Conservation (phyloP, 2,888 invertebrate species). For the Halictus quadricinctus region DNA sequence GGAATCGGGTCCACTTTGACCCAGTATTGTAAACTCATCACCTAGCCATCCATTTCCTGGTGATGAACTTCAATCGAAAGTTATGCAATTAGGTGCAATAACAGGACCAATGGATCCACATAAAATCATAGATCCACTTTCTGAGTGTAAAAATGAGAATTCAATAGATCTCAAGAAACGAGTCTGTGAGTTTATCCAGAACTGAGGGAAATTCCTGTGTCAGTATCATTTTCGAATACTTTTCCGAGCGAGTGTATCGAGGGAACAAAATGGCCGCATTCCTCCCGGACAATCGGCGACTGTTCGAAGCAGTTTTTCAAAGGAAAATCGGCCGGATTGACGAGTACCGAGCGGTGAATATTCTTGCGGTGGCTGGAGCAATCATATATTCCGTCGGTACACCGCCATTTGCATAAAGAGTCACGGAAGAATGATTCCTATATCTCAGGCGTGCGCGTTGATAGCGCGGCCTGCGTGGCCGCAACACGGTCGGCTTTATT, state of each 20-base stretch:
- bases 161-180: too few species aligned
- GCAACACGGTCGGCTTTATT: conserved; percentile 33
- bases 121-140: too few species aligned
- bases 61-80: too few species aligned
- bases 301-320: conserved; percentile 49
- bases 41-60: too few species aligned
- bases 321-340: conserved; percentile 51
- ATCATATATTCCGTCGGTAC: conserved; percentile 52
- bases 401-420: conserved; percentile 65
- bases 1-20: too few species aligned
- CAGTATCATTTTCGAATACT: neutral
- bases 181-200: too few species aligned
- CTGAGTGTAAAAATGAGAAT: too few species aligned
- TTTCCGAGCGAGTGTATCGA: neutral
- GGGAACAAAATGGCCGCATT: conserved; percentile 5
- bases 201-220: neutral
- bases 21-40: too few species aligned
- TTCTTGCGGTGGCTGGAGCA: conserved; percentile 20
- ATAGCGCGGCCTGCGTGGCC: conserved; percentile 16
- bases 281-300: conserved; percentile 14
- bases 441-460: conserved; percentile 45
- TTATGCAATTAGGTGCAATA: too few species aligned
- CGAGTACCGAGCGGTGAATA: conserved; percentile 42
- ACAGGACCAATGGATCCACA: too few species aligned
- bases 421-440: conserved; percentile 66